Percentiles rank a stretch among this genome's conserved stretches.
phyloP scores from a whole-genome alignment of 1,140 invertebrate species.

The Drosophila sechellia region DNA sequence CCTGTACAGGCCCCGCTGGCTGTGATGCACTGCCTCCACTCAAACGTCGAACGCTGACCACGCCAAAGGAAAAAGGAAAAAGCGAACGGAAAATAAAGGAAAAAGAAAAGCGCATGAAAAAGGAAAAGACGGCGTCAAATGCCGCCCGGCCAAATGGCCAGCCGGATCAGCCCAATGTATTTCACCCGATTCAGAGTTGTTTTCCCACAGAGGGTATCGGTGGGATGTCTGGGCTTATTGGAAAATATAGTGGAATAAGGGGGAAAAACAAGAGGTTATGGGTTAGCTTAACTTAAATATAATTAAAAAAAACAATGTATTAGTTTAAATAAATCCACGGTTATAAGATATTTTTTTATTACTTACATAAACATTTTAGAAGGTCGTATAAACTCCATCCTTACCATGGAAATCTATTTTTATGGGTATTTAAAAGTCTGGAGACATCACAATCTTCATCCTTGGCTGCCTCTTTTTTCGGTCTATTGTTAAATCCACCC shows the following conservation, averaged over 20 bases:
- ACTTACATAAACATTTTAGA: too few species aligned
- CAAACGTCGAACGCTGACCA: conserved; percentile 58
- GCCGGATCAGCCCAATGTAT: conserved; percentile 23
- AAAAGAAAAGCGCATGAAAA: conserved; percentile 9
- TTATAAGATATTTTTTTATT: too few species aligned
- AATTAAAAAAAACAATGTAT: too few species aligned
- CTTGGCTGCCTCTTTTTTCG: conserved; percentile 1
- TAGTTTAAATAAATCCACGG: too few species aligned
- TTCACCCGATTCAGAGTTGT: conserved; percentile 16
- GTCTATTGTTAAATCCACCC: conserved; percentile 46
- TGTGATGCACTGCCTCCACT: conserved; percentile 45
- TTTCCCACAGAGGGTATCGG: conserved; percentile 15
- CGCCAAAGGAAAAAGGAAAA: conserved; percentile 11
- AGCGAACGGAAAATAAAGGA: conserved; percentile 14
- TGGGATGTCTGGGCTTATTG: neutral
- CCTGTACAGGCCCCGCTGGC: conserved; percentile 48
- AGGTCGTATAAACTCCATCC: too few species aligned
- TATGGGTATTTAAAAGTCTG: neutral
- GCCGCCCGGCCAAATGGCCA: conserved; percentile 68
- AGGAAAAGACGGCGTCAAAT: conserved; percentile 50
- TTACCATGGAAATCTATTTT: neutral
- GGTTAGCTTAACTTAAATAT: too few species aligned
- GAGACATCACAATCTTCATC: neutral
- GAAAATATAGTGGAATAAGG: neutral
- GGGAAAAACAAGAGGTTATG: too few species aligned